phyloP scores from a whole-genome alignment of 1,140 invertebrate species.

The Tribolium castaneum region DNA sequence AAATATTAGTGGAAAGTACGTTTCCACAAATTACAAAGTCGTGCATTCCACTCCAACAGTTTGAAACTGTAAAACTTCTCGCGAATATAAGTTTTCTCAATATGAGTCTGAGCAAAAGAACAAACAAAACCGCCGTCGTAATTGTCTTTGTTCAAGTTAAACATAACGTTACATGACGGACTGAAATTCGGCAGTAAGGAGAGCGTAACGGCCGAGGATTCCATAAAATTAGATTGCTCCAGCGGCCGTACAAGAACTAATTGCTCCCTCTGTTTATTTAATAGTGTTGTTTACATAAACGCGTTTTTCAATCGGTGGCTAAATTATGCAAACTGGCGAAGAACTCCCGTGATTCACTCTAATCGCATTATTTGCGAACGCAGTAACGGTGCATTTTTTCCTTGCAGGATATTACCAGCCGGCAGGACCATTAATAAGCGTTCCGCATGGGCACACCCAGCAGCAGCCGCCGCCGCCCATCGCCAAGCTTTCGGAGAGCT shows the following conservation, averaged over 20 bases:
- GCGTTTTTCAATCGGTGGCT: constrained; percentile 13
- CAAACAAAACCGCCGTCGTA: neutral
- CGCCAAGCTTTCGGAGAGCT: constrained; percentile 61
- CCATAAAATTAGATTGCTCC: constrained; percentile 1
- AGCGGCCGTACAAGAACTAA: neutral
- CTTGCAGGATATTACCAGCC: constrained; percentile 86
- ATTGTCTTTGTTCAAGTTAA: constrained; percentile 20
- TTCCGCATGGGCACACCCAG: constrained; percentile 68
- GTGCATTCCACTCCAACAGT: neutral
- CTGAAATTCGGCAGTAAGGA: constrained; percentile 14
- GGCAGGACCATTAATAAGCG: constrained; percentile 84
- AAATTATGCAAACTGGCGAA: constrained; percentile 24
- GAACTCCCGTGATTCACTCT: constrained; percentile 7
- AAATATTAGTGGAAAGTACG: neutral
- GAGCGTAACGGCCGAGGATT: constrained; percentile 24
- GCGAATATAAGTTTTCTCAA: constrained; percentile 1
- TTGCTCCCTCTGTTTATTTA: constrained; percentile 11
- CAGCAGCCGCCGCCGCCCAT: constrained; percentile 62
- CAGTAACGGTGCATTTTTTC: constrained; percentile 3
- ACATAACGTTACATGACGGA: constrained; percentile 17
- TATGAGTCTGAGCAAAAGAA: neutral
- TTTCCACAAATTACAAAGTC: neutral
- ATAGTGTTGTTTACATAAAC: constrained; percentile 20
- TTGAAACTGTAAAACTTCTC: neutral
- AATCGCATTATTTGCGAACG: constrained; percentile 24